Conservation (phyloP, 2,797 vertebrate genomes). For the Ibycter americanus region DNA sequence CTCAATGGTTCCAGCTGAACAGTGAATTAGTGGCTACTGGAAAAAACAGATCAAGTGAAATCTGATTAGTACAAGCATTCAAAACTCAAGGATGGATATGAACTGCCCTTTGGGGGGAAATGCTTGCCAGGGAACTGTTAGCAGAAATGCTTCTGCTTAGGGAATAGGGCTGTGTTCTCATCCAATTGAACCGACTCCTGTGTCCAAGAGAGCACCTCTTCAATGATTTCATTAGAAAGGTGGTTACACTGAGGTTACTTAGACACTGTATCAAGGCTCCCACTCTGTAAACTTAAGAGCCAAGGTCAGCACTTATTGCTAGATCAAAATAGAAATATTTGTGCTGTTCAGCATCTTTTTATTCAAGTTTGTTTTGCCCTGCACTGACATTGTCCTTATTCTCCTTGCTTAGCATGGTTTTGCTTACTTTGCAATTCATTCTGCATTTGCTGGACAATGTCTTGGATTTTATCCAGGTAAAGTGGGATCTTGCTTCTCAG, state of each 20-base stretch:
- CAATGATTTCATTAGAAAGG: background rate
- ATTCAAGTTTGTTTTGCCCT: background rate
- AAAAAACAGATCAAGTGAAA: background rate
- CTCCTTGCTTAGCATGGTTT: background rate
- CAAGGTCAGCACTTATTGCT: background rate
- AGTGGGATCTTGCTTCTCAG: conserved; percentile 72
- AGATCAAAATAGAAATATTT: background rate
- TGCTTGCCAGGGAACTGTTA: background rate
- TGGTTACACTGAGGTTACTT: background rate
- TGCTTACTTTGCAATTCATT: conserved; percentile 85
- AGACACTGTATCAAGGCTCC: background rate
- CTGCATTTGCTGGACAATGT: conserved; percentile 76
- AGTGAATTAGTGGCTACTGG: background rate
- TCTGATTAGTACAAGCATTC: background rate
- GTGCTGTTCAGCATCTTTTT: background rate
- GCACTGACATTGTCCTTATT: background rate
- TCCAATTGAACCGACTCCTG: background rate
- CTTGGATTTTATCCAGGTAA: conserved; percentile 75
- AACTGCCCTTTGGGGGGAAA: background rate
- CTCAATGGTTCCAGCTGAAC: background rate
- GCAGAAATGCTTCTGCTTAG: background rate
- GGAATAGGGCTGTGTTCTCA: background rate
- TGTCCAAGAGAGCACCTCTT: background rate
- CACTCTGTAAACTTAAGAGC: background rate
- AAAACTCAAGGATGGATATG: background rate